Percentiles rank a stretch among this genome's conserved stretches.
These are phyloP conservation scores for Psettodes erumei DNA, from an alignment of 2,113 vertebrate species.

Conservation along the genomic window DNA sequence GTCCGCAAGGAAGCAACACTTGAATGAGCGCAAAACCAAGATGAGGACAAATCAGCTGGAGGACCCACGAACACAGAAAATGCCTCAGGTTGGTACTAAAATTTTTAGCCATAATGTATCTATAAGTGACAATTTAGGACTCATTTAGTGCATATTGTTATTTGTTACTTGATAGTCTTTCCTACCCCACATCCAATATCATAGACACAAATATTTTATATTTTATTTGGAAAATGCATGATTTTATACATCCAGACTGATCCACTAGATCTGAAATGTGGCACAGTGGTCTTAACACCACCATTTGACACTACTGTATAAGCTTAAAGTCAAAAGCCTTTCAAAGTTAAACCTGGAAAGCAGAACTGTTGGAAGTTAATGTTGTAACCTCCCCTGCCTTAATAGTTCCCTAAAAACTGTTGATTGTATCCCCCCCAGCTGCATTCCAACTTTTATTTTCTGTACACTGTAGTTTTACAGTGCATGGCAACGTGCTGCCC, in stretches of 20 bases:
- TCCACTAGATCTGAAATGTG: not conserved
- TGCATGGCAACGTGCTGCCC: not conserved
- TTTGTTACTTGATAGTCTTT: no score
- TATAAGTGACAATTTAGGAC: not conserved
- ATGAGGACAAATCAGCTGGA: conserved; percentile 71
- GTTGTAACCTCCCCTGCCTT: not conserved
- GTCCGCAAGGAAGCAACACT: conserved; percentile 52
- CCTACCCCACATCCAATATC: not conserved
- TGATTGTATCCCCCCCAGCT: not conserved
- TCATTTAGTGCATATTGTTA: not conserved
- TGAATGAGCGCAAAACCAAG: conserved; percentile 57
- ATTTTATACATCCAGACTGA: not conserved
- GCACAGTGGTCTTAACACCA: not conserved
- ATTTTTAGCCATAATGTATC: not conserved
- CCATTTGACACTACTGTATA: not conserved
- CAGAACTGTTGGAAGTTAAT: not conserved
- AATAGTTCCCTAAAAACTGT: no score
- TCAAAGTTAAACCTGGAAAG: not conserved
- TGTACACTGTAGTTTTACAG: not conserved
- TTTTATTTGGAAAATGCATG: not conserved
- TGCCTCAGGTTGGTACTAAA: conserved; percentile 67
- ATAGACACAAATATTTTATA: no score
- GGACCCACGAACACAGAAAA: conserved; percentile 51
- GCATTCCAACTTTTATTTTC: not conserved
- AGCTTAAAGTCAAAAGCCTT: not conserved